A percentile compares a stretch with the other conserved stretches of the same genome.
These are phyloP conservation scores for cattle (Bos taurus) DNA, from an alignment of 2,113 vertebrate genomes.

Conservation along the genomic window DNA sequence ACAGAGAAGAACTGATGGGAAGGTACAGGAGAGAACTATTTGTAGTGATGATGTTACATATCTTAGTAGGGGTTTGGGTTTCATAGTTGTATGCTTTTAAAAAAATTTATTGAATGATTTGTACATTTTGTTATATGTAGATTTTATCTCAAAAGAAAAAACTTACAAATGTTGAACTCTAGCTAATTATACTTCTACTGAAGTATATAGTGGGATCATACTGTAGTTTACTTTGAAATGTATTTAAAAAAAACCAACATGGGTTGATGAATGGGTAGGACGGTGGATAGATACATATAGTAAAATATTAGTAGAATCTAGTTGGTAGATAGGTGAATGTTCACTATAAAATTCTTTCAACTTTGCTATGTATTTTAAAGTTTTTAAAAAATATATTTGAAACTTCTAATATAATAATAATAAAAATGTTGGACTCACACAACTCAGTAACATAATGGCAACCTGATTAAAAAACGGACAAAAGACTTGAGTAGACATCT, in stretches of 20 bases:
- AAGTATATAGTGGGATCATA: background rate
- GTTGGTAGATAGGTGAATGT: background rate
- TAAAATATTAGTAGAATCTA: background rate
- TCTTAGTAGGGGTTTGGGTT: background rate
- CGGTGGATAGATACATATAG: background rate
- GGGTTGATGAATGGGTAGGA: background rate
- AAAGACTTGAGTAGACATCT: background rate
- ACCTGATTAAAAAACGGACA: background rate
- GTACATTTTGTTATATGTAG: background rate
- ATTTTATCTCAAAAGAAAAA: background rate
- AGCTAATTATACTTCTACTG: background rate
- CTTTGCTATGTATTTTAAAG: background rate
- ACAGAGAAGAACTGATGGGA: background rate
- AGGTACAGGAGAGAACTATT: background rate
- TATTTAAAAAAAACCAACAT: background rate
- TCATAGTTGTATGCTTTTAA: background rate
- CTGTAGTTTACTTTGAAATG: background rate
- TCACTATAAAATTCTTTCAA: background rate
- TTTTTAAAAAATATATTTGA: background rate
- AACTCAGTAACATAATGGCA: background rate
- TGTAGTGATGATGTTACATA: background rate
- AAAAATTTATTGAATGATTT: background rate
- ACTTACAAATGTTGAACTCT: background rate
- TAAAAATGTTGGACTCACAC: background rate
- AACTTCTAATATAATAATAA: background rate